Conservation (phyloP, 2,888 invertebrate species). For the Parapristionchus giblindavisi region DNA sequence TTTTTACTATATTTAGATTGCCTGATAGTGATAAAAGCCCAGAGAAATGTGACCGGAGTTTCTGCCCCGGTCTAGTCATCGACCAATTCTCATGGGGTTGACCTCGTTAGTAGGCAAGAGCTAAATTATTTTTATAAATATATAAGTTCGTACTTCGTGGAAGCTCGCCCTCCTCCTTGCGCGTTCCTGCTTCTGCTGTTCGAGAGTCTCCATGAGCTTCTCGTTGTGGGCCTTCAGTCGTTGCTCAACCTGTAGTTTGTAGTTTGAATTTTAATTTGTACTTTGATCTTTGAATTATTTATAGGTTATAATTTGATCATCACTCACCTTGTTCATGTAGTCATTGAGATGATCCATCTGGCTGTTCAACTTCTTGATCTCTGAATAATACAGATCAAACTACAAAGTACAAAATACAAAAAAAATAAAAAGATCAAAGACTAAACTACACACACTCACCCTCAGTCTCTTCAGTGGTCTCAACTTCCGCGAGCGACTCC, state of each 20-base stretch:
- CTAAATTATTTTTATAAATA: too few species aligned
- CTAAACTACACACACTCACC: slow-evolving; percentile 44
- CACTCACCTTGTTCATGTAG: slow-evolving; percentile 65
- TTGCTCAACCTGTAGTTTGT: slow-evolving; percentile 16
- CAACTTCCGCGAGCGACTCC: slow-evolving; percentile 61
- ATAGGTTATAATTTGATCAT: not conserved
- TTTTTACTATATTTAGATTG: too few species aligned
- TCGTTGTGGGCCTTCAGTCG: slow-evolving; percentile 58
- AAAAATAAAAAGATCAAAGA: not conserved
- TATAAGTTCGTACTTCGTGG: slow-evolving; percentile 68
- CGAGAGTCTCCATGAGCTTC: slow-evolving; percentile 63
- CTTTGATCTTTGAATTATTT: not conserved
- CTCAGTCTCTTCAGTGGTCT: slow-evolving; percentile 62
- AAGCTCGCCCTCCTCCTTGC: slow-evolving; percentile 66
- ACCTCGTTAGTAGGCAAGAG: too few species aligned
- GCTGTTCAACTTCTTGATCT: slow-evolving; percentile 67
- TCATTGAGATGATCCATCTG: slow-evolving; percentile 69
- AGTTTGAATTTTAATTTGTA: too few species aligned
- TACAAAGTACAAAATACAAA: not conserved
- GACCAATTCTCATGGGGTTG: too few species aligned
- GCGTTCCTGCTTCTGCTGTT: slow-evolving; percentile 65
- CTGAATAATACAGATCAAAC: slow-evolving; percentile 48
- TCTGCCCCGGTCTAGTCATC: too few species aligned
- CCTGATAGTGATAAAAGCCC: too few species aligned
- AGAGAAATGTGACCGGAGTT: too few species aligned